phyloP scores from a whole-genome alignment of 2,888 invertebrate species.

The Lasius fuliginosus region DNA sequence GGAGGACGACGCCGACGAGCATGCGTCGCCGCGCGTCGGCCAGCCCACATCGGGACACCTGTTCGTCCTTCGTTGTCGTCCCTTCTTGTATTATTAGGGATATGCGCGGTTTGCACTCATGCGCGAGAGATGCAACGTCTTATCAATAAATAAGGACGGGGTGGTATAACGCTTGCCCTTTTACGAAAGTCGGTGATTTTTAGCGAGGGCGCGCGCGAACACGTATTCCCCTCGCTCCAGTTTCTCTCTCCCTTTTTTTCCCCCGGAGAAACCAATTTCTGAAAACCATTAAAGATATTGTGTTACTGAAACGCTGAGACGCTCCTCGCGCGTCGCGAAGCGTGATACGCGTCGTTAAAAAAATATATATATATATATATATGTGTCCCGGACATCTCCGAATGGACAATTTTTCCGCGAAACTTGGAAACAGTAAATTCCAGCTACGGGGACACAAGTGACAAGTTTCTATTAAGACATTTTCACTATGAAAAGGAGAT shows the following conservation, averaged over 20 bases:
- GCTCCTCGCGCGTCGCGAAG: neutral
- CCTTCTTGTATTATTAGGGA: slow-evolving; percentile 19
- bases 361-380: too few relatives aligned
- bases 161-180: neutral
- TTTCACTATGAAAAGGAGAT: neutral
- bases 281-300: neutral
- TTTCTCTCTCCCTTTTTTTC: neutral
- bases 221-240: too few relatives aligned
- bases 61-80: slow-evolving; percentile 54
- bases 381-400: neutral
- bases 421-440: neutral
- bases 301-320: neutral
- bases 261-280: neutral
- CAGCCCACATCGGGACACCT: slow-evolving; percentile 71
- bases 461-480: neutral
- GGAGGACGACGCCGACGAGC: slow-evolving; percentile 34
- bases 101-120: neutral
- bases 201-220: too few relatives aligned
- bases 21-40: slow-evolving; percentile 62
- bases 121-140: slow-evolving; percentile 45
- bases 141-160: slow-evolving; percentile 18
- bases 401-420: neutral
- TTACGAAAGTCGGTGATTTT: neutral
- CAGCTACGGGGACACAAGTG: slow-evolving; percentile 5
- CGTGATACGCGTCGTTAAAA: slow-evolving; percentile 6